Conservation (phyloP, 2,113 vertebrate genomes). For the Aldabrachelys gigantea region DNA sequence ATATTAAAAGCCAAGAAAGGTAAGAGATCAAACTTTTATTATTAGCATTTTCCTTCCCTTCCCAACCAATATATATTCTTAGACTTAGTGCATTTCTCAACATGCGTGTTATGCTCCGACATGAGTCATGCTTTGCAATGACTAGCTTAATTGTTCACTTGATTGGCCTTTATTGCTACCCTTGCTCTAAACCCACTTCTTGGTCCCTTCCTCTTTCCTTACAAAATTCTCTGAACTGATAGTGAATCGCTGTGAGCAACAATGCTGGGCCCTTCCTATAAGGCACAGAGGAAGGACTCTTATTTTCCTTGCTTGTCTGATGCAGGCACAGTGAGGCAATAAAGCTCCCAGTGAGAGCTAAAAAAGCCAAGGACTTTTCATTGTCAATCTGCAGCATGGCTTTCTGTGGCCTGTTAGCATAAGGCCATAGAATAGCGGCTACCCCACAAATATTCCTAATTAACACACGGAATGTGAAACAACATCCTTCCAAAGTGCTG, state of each 20-base stretch:
- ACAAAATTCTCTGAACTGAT: neutral
- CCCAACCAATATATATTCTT: neutral
- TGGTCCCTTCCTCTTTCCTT: neutral
- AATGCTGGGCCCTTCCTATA: neutral
- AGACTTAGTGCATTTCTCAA: neutral
- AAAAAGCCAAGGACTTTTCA: neutral
- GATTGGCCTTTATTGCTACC: neutral
- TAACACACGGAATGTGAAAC: neutral
- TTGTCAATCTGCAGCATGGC: neutral
- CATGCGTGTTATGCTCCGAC: neutral
- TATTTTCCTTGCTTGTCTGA: neutral
- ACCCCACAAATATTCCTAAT: neutral
- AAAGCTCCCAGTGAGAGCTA: neutral
- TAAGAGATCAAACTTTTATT: neutral
- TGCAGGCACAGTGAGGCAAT: conserved; percentile 4
- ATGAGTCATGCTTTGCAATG: neutral
- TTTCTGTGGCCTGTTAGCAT: neutral
- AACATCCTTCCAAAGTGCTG: neutral
- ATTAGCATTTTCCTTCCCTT: neutral
- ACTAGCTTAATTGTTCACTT: neutral
- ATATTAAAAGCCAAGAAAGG: neutral
- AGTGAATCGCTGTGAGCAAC: neutral
- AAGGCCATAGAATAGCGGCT: neutral
- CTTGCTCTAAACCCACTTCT: neutral
- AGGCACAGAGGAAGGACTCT: neutral